Percentiles rank a stretch among this genome's conserved stretches.
Evolutionary conservation across 2,888 invertebrate genomes (phyloP).

Genomic region (Atethmia centrago): DNA sequence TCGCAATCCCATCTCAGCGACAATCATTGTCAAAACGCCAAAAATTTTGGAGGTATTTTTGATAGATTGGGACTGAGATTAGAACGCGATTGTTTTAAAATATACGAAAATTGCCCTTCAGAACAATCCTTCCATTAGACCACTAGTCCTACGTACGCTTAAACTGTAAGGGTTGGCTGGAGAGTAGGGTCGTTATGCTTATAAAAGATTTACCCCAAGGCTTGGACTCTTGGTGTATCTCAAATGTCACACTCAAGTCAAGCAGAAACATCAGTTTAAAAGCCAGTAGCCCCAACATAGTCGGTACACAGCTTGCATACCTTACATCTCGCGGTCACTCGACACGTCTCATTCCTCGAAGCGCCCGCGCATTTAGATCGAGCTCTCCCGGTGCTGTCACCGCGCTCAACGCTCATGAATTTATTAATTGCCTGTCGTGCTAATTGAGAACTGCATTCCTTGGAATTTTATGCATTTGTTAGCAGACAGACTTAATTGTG

Average conservation of each 20-base stretch:
- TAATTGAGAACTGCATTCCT: conserved; percentile 58
- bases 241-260: background rate
- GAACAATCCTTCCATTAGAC: background rate
- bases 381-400: conserved; percentile 51
- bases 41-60: background rate
- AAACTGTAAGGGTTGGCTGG: background rate
- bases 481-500: background rate
- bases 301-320: conserved; percentile 50
- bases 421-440: conserved; percentile 45
- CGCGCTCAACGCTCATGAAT: conserved; percentile 49
- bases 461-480: conserved; percentile 27
- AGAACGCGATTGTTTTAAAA: background rate
- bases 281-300: background rate
- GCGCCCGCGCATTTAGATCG: conserved; percentile 45
- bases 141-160: background rate
- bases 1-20: background rate
- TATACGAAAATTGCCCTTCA: background rate
- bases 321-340: conserved; percentile 46
- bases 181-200: background rate
- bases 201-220: background rate
- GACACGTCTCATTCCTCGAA: conserved; percentile 60
- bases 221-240: background rate
- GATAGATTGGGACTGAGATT: background rate
- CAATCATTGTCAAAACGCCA: background rate
- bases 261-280: background rate